Evolutionary conservation across 2,888 invertebrate genomes (phyloP).

Genomic region (Phyllotreta cruciferae): DNA sequence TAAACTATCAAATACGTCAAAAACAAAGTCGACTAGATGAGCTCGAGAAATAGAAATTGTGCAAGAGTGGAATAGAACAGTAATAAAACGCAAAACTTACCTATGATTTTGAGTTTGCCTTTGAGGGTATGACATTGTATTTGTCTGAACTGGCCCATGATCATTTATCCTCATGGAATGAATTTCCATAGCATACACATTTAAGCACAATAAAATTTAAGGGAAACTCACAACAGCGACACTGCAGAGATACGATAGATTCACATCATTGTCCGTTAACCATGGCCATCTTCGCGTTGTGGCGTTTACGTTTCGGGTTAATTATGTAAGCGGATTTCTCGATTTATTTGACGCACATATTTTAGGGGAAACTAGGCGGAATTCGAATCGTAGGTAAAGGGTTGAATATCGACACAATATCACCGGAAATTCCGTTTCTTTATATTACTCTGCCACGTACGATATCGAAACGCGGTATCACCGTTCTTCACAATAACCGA

Average conservation of each 20-base stretch:
- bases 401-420: constrained; percentile 19
- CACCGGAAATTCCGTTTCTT: constrained; percentile 13
- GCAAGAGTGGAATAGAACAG: constrained; percentile 1
- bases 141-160: constrained; percentile 60
- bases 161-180: constrained; percentile 59
- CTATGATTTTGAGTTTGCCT: constrained; percentile 59
- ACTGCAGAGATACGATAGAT: constrained; percentile 19
- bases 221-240: constrained; percentile 37
- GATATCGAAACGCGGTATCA: constrained; percentile 33
- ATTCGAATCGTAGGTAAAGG: constrained; percentile 1
- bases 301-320: constrained; percentile 25
- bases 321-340: constrained; percentile 14
- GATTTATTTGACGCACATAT: constrained; percentile 31
- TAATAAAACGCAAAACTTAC: constrained; percentile 51
- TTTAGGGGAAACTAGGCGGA: constrained; percentile 7
- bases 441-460: constrained; percentile 35
- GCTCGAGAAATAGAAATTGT: background rate
- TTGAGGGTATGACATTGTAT: constrained; percentile 61
- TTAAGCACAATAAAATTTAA: constrained; percentile 48
- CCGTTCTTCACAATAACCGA: constrained; percentile 30
- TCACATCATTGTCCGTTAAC: constrained; percentile 33
- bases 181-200: constrained; percentile 60
- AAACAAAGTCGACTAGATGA: background rate
- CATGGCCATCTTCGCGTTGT: constrained; percentile 18
- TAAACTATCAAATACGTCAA: no score